phyloP scores from a whole-genome alignment of 92 coral and sea anemone species.

The Palythoa grandis region DNA sequence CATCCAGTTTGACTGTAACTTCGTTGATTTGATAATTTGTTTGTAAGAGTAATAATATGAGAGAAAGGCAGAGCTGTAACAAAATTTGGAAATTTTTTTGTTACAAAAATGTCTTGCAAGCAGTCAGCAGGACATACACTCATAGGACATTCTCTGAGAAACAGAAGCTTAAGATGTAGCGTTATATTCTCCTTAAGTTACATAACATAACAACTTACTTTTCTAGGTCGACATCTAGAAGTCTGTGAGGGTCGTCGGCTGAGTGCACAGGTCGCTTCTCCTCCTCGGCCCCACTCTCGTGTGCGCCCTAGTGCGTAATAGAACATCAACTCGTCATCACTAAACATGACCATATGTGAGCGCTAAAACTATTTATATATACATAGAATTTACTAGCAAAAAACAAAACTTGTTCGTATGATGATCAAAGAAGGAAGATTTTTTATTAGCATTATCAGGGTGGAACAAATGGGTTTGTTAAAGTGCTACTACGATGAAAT shows the following conservation, averaged over 20 bases:
- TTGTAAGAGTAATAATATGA: neutral
- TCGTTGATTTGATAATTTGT: neutral
- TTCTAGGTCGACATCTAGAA: constrained; percentile 19
- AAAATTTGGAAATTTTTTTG: neutral
- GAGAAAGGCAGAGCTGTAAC: neutral
- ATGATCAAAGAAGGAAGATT: no score
- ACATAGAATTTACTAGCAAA: no score
- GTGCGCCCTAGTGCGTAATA: constrained; percentile 19
- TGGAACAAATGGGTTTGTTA: no score
- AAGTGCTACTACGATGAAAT: no score
- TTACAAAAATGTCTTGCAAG: neutral
- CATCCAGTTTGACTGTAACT: no score
- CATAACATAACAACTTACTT: neutral
- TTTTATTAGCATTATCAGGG: no score
- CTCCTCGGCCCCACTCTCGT: constrained; percentile 33
- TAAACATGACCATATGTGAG: no score
- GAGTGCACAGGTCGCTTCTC: constrained; percentile 21
- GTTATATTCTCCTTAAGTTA: neutral
- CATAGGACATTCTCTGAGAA: neutral
- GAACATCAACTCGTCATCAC: neutral
- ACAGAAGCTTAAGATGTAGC: neutral
- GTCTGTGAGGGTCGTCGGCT: constrained; percentile 28
- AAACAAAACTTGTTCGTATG: no score
- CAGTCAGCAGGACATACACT: neutral
- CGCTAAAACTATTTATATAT: no score